Conservation (phyloP, 2,888 invertebrate genomes). For the Cephonodes hylas region DNA sequence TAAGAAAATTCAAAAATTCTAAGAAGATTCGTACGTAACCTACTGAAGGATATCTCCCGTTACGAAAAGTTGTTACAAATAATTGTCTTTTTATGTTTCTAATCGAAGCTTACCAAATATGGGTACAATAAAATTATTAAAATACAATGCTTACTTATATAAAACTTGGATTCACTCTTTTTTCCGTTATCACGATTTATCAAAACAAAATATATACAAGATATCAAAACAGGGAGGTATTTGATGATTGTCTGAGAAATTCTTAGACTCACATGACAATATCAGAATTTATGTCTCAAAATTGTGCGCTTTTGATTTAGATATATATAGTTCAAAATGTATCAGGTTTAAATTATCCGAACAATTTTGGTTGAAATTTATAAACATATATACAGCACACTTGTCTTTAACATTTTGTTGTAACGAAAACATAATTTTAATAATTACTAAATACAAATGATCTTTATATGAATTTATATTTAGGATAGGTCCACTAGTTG, state of each 20-base stretch:
- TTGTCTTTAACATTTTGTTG: no score
- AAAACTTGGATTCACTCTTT: not conserved
- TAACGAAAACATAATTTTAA: no score
- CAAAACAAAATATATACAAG: not conserved
- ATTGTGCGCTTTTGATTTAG: not conserved
- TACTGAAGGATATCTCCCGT: not conserved
- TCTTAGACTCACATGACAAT: not conserved
- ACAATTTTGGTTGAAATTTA: no score
- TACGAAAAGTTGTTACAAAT: not conserved
- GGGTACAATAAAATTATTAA: not conserved
- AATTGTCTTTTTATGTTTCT: conserved; percentile 1
- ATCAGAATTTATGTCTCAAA: not conserved
- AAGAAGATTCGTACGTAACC: not conserved
- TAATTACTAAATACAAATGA: no score
- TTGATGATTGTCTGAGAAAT: no score
- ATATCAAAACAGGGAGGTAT: not conserved
- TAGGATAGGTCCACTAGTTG: no score
- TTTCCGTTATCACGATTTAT: not conserved
- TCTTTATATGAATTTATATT: no score
- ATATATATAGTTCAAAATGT: not conserved
- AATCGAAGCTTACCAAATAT: no score
- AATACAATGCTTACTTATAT: not conserved
- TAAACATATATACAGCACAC: no score
- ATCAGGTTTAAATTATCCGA: no score
- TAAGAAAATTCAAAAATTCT: not conserved